Evolutionary conservation across 2,888 invertebrate species (phyloP).

Genomic region (Venusia cambrica): DNA sequence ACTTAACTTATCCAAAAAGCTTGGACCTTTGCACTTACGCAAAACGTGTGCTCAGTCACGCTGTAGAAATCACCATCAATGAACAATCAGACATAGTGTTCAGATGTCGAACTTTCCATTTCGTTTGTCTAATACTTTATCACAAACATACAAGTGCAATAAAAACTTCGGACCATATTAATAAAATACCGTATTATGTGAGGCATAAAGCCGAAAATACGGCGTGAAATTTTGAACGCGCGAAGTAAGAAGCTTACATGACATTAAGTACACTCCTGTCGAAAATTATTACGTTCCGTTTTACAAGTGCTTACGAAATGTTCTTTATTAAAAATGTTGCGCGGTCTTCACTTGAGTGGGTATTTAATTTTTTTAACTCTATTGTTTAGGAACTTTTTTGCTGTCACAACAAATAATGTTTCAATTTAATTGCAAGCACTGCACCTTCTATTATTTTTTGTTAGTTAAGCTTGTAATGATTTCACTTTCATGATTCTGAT

Average conservation of each 20-base stretch:
- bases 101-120: slow-evolving; percentile 53
- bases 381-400: slow-evolving; percentile 23
- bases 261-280: slow-evolving; percentile 52
- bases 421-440: no score
- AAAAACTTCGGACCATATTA: slow-evolving; percentile 5
- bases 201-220: slow-evolving; percentile 27
- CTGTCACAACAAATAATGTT: slow-evolving; percentile 21
- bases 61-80: slow-evolving; percentile 38
- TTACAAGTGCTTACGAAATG: slow-evolving; percentile 48
- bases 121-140: slow-evolving; percentile 48
- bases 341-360: slow-evolving; percentile 26
- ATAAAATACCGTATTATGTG: slow-evolving; percentile 15
- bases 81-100: slow-evolving; percentile 42
- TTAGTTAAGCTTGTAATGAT: slow-evolving; percentile 10
- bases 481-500: slow-evolving; percentile 15
- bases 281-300: slow-evolving; percentile 43
- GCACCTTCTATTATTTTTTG: no score
- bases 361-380: slow-evolving; percentile 35
- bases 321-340: slow-evolving; percentile 43
- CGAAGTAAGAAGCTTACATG: slow-evolving; percentile 39
- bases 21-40: neutral
- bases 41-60: slow-evolving; percentile 21
- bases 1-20: slow-evolving; percentile 1
- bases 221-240: slow-evolving; percentile 5
- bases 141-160: slow-evolving; percentile 25